These are phyloP conservation scores for Belgica antarctica DNA, from an alignment of 2,888 invertebrate genomes.

Conservation along the genomic window DNA sequence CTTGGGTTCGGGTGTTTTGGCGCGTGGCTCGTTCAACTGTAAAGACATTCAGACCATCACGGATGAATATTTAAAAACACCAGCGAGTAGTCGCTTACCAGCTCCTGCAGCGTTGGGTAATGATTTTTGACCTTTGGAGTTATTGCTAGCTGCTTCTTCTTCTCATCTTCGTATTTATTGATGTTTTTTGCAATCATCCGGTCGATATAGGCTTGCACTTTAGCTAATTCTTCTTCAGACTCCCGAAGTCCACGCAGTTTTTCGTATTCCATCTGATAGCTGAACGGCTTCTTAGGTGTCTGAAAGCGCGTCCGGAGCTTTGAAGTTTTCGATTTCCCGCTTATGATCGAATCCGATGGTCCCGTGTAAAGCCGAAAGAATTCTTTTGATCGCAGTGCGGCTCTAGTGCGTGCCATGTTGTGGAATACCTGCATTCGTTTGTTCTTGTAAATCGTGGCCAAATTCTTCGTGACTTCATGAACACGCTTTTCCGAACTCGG, in stretches of 20 bases:
- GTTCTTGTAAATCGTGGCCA: conserved; percentile 50
- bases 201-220: conserved; percentile 53
- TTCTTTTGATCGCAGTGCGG: conserved; percentile 51
- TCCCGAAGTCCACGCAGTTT: conserved; percentile 45
- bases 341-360: conserved; percentile 52
- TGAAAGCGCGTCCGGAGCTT: conserved; percentile 12
- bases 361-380: conserved; percentile 49
- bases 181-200: conserved; percentile 51
- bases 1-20: not conserved
- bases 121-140: conserved; percentile 44
- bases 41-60: too few species aligned
- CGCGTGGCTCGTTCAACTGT: conserved; percentile 4
- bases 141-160: conserved; percentile 45
- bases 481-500: conserved; percentile 51
- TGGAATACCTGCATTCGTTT: conserved; percentile 51
- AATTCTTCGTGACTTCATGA: conserved; percentile 50
- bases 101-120: conserved; percentile 32
- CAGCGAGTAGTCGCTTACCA: conserved; percentile 24
- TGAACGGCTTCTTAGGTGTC: conserved; percentile 21
- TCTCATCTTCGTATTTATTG: conserved; percentile 45
- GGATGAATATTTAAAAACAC: too few species aligned
- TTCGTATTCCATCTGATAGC: conserved; percentile 34
- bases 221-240: conserved; percentile 49
- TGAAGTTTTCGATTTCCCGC: not conserved
- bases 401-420: conserved; percentile 50